Base-by-base conservation (phyloP, 37 sponge, comb jelly and placozoan species). In the Aphrocallistes beatrix region DNA sequence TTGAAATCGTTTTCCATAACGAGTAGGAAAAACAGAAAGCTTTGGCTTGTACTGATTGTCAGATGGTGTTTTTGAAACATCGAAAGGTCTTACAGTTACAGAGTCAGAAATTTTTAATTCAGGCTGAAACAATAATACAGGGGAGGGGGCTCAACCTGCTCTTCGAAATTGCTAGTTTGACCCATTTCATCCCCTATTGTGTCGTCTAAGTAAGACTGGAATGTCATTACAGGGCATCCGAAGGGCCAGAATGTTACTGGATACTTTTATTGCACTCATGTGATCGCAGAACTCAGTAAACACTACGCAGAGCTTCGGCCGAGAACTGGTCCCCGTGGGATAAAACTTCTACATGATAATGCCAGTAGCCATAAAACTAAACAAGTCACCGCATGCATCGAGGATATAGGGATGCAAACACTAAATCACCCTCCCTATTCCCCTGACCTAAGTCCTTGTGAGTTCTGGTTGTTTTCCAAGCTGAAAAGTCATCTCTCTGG, bases 21-120 rank as follows among this genome's bases (percentile, higher is more conserved):
- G 75, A 60, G 75, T 60, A 32, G 75, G 75, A 60, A 60, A 60
- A 60, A 60, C 75, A 21, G 75, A 60, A 60, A 60, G 75, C 75
- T 60, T 13, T 60, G 32, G 75, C 75, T 60, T 3, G 75, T 60
- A 60, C 21, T 19, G 75, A 13, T 60, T 60, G 75, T 28, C 75
- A 60, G 75, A 19, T 60, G 21, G 21, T 60, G 75, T 60, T 60
- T 60, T 60, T 60, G 75, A 60, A 60, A 60, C 75, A 60, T 60
- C 75, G 75, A 60, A 60, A 60, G 75, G 75, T 60, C 75, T 60
- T 60, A 60, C 75, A 19, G 21, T 60, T 47, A 47, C 49, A 47
- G 49, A 47, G 75, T 60, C 75, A 60, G 21, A 60, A 60, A 60
- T 60, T 21, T 21, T 3, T 60, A 60, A 60, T 60, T 60, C 34